These are phyloP conservation scores for Eumacrocentrus americanus DNA, from an alignment of 2,888 invertebrate genomes.

Conservation along the genomic window DNA sequence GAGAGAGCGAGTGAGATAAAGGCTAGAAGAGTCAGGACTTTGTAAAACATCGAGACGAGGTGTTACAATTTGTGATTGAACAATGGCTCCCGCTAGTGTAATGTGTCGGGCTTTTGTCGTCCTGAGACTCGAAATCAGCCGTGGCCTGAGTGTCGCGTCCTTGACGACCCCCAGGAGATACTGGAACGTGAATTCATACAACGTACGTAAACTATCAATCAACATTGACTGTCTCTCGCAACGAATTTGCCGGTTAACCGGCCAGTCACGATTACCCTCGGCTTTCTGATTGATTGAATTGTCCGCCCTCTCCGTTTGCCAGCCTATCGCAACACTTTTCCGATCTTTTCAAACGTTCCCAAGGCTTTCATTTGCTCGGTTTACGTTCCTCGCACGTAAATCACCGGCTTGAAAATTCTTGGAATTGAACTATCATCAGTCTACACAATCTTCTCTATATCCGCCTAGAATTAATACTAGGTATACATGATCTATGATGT, in stretches of 20 bases:
- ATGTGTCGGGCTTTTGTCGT: constrained; percentile 50
- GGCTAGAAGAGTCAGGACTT: constrained; percentile 1
- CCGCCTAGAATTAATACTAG: too few species aligned
- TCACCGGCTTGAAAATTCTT: background rate
- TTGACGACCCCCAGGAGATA: constrained; percentile 47
- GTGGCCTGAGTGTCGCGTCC: constrained; percentile 50
- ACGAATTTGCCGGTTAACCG: background rate
- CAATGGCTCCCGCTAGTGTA: constrained; percentile 52
- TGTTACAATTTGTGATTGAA: constrained; percentile 29
- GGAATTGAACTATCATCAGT: background rate
- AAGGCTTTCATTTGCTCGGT: background rate
- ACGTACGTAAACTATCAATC: background rate
- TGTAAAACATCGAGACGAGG: constrained; percentile 8
- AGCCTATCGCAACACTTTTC: background rate
- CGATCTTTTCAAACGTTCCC: background rate
- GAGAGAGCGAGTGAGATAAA: constrained; percentile 11
- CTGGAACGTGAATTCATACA: constrained; percentile 46
- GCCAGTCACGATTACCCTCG: background rate
- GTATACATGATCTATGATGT: too few species aligned
- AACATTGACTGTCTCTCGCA: background rate
- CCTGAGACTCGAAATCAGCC: constrained; percentile 50
- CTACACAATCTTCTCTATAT: too few species aligned
- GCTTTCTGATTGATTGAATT: background rate
- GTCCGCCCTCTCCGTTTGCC: background rate
- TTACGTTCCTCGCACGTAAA: background rate